phyloP scores from a whole-genome alignment of 1,140 invertebrate species.

The Apolygus lucorum region DNA sequence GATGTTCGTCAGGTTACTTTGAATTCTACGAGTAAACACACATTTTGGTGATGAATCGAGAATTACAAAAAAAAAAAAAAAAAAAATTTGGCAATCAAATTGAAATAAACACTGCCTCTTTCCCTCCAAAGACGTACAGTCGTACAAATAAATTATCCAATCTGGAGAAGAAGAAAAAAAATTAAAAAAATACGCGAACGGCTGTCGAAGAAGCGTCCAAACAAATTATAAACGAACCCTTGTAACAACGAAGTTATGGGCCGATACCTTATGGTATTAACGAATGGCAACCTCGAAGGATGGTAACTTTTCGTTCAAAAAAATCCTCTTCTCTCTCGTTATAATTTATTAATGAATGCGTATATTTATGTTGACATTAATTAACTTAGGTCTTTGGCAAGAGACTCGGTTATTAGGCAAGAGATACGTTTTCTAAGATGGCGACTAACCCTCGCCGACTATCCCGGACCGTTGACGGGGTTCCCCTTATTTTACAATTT shows the following conservation, averaged over 20 bases:
- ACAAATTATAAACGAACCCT: slow-evolving; percentile 2
- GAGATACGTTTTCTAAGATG: slow-evolving; percentile 3
- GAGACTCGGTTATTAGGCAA: slow-evolving; percentile 10
- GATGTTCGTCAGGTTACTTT: too few species aligned
- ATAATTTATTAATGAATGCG: slow-evolving; percentile 15
- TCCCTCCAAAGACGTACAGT: too few species aligned
- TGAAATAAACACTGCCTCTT: too few species aligned
- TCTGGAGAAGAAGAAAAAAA: too few species aligned
- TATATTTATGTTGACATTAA: slow-evolving; percentile 17
- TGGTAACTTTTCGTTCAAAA: neutral
- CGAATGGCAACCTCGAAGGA: neutral
- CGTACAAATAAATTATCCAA: too few species aligned
- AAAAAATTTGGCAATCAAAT: too few species aligned
- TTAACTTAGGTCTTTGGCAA: slow-evolving; percentile 9
- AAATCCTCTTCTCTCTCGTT: neutral
- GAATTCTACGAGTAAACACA: too few species aligned
- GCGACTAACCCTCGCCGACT: neutral
- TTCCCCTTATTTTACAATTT: too few species aligned
- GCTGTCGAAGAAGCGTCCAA: neutral
- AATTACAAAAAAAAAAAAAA: too few species aligned
- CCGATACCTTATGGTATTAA: neutral
- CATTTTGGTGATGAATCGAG: too few species aligned
- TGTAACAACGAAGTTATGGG: slow-evolving; percentile 2
- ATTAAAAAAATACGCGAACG: neutral
- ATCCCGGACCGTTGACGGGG: too few species aligned